These are phyloP conservation scores for Pyrrhura leucotis DNA, from an alignment of 2,797 vertebrate genomes.

Conservation along the genomic window DNA sequence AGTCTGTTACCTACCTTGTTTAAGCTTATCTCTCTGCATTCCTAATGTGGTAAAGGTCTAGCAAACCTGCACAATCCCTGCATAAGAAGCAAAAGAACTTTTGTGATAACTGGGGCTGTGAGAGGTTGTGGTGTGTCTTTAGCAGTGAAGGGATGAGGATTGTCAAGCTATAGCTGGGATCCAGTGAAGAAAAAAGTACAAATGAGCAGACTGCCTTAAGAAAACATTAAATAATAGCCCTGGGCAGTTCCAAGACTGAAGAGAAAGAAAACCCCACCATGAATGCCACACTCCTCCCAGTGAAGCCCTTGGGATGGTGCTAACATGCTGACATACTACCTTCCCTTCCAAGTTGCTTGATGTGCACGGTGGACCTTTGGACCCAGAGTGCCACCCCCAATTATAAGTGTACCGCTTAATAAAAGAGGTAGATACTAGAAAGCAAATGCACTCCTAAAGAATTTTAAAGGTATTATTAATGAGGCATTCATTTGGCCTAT, in stretches of 20 bases:
- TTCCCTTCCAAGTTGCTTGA: neutral
- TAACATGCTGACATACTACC: neutral
- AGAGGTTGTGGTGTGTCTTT: neutral
- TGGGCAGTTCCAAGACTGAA: neutral
- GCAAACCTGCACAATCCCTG: neutral
- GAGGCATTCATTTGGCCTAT: rapidly evolving
- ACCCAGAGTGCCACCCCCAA: neutral
- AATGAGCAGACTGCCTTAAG: neutral
- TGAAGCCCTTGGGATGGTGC: neutral
- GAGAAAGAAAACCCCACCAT: neutral
- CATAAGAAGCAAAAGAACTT: neutral
- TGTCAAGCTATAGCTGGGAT: neutral
- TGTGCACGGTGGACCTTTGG: neutral
- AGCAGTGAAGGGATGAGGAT: neutral
- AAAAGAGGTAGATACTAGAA: neutral
- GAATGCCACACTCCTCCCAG: neutral
- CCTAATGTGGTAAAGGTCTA: neutral
- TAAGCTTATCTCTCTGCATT: neutral
- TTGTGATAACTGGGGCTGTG: neutral
- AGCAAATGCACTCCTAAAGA: neutral
- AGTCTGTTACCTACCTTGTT: neutral
- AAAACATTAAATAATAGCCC: neutral
- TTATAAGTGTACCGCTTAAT: neutral
- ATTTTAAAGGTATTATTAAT: neutral
- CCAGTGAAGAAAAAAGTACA: neutral